Evolutionary conservation across 2,888 invertebrate genomes (phyloP), one percentile per base, ranked within the genome.

Genomic region (Steinernema carpocapsae): DNA sequence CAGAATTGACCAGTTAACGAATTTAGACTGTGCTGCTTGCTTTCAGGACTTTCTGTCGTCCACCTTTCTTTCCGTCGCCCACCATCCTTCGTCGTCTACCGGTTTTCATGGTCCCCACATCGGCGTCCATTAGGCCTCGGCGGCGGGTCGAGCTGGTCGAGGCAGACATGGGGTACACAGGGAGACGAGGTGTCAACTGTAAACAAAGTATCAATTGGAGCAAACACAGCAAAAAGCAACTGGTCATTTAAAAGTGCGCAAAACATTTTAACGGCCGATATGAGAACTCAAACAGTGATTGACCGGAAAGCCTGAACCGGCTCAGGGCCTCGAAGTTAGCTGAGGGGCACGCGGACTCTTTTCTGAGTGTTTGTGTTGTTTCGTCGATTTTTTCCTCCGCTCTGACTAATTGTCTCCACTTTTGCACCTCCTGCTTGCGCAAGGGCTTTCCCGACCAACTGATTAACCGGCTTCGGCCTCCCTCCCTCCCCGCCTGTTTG

Each of bases 381-480:
- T 32, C 29, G 24, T 64, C 29, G 24, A 29, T 32, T 64, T 64
- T 64, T 64, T 24, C 26, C 56, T 4, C 1, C 56, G 3, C 56
- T 26, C 12, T 12, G 14, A 19, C 64, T 32, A 64, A 64, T 64
- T 64, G 64, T 29, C 29, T 64, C 29, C 64, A 64, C 64, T 64
- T 64, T 64, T 64, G 64, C 64, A 64, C 64, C 64, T 26, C 64
- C 64, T 29, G 22, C 64, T 64, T 64, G 64, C 64, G 32, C 64
- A 32, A 32, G 64, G 64, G 64, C 24, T 64, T 64, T 64, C 29
- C 37, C 64, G 32, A n/a, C 10, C 32, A 10, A 32, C 64, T 64
- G 64, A 64, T 17, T 64, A 29, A 64, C 64, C 24, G 64, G n/a
- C 64, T 26, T 26, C 64, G 17, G 64, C 10, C 37, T 37, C 37